Evolutionary conservation across 2,797 vertebrate genomes (phyloP), one percentile per base, ranked within the genome.

Genomic region (Helostoma temminkii): DNA sequence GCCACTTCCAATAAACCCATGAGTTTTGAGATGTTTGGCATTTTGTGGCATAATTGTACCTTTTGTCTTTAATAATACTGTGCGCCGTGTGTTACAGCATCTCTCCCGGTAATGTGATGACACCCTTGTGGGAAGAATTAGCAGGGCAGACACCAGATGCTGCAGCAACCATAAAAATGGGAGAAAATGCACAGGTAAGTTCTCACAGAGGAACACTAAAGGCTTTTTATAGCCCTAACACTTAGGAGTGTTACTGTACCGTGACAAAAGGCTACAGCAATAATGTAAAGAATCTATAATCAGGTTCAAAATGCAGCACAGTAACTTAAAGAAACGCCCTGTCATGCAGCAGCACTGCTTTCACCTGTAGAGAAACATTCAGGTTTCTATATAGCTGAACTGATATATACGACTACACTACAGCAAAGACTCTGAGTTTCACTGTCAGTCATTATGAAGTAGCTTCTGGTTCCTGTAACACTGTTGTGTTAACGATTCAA

Each of bases 81-180:
- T 62, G 15, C 49, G 39, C 5, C 6, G 0, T 72, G 11, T 72
- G 49, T 83, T 71, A 18, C 73, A 96, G 96, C 62, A 90, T 96
- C 69, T 96, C 95, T 47, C 95, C 95, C 9, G 93, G 95, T 47
- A 96, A 96, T 41, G 92, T 95, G 76, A 83, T 93, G 94, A 96
- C 94, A 0, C 94, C 95, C 1, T 60, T 96, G 66, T 95, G 95
- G 95, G 85, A 94, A 46, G 88, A 94, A 8, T 30, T 94, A 6
- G 94, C 95, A 1, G 70, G 49, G 2, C 88, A 80, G 18, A 88
- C 90, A 0, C 66, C 86, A 1, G 86, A 95, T 8, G 74, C 92
- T 1, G 74, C 83, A 0, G 86, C 90, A 1, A n/a, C 91, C 32
- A 76, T 96, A 52, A 88, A 67, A 53, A 79, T 49, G 1, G 95